Base-by-base conservation (phyloP, 2,113 vertebrate species). In the Ptychochromis oligacanthus region DNA sequence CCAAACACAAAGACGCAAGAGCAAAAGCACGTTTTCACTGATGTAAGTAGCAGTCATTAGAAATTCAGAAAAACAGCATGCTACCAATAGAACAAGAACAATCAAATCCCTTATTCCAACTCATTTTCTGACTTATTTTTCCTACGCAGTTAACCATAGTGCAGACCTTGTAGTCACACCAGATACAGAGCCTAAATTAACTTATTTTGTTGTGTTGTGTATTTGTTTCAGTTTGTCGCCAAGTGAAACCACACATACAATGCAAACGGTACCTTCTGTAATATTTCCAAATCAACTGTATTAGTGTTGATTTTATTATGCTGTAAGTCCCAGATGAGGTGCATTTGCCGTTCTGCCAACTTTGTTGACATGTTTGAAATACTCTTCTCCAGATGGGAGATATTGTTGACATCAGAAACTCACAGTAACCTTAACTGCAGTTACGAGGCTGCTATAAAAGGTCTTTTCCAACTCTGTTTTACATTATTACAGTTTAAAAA, bases 181-280 rank as follows among this genome's bases (percentile, higher is more conserved):
- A 26, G 26, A 72, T n/a, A 34, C 67, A 34, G 17, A 31, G 26
- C 0, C 11, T 54, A 72, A 72, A 72, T 54, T n/a, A 18, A 54
- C 46, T 72, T 72, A 72, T 43, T 72, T 54, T 54, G 67, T 72
- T 72, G 67, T 34, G 26, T 6, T 13, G 31, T 54, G 46, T 12
- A 72, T 72, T 72, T 72, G 46, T 72, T 72, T 52, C 26, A 72
- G 67, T 54, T 72, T 72, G 67, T 67, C 49, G 62, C 38, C 14
- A 67, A 67, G 38, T 2, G 64, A 49, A 67, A 67, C 64, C 0
- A 3, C 64, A 67, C 5, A 49, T 67, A 49, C 64, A 49, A 67
- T 22, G 18, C 67, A 72, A 72, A 72, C 67, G 34, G 18, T 34
- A n/a, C 11, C 18, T 52, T 72, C 46, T 72, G 26, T 72, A 54